A percentile compares a stretch with the other conserved stretches of the same genome.
Evolutionary conservation across 2,797 vertebrate species (phyloP).

Genomic region (Australoheros facetus): DNA sequence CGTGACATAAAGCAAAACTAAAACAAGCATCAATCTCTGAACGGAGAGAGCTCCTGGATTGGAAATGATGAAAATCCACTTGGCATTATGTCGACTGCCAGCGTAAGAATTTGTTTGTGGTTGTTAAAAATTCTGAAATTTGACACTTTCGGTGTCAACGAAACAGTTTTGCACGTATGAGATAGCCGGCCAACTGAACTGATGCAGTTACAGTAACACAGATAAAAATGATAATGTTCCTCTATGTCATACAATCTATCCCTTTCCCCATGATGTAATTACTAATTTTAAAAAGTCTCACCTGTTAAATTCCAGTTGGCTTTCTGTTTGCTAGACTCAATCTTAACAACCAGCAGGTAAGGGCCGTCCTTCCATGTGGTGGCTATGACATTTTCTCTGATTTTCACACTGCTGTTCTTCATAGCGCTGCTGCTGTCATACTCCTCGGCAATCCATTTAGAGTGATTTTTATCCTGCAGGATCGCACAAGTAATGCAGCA

Average conservation of each 20-base stretch:
- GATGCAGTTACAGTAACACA: neutral
- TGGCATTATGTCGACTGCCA: neutral
- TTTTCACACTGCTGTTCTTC: conserved; percentile 34
- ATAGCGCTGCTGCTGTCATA: conserved; percentile 20
- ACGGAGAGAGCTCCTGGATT: neutral
- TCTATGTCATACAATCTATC: neutral
- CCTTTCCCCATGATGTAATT: neutral
- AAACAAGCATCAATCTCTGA: neutral
- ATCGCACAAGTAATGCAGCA: neutral
- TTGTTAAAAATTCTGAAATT: neutral
- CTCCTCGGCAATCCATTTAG: conserved; percentile 69
- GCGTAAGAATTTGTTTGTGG: neutral
- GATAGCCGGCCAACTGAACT: neutral
- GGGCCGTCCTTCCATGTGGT: conserved; percentile 88
- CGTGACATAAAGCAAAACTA: neutral
- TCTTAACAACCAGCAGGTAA: conserved; percentile 83
- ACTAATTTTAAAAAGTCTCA: conserved; percentile 43
- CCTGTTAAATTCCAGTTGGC: conserved; percentile 86
- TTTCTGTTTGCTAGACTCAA: conserved; percentile 72
- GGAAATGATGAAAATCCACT: neutral
- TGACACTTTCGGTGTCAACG: neutral
- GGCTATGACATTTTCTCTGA: conserved; percentile 80
- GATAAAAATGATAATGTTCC: neutral
- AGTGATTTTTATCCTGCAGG: conserved; percentile 65
- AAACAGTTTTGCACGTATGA: neutral